Percentiles rank a stretch among this genome's conserved stretches.
phyloP scores from a whole-genome alignment of 2,797 vertebrate species.

The Phaenicophaeus curvirostris region DNA sequence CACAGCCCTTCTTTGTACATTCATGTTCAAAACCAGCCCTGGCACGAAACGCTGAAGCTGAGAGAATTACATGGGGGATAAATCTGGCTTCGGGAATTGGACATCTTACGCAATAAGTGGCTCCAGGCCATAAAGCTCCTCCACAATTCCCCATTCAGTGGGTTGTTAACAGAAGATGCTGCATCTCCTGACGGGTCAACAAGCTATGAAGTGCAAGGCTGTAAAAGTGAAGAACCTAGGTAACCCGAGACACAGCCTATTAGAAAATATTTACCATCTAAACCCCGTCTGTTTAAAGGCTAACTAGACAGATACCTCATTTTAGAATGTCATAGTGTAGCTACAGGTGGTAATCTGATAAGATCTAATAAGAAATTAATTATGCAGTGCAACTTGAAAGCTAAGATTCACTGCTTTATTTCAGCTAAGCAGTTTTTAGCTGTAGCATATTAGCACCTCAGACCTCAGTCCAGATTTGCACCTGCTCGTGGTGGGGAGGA shows the following conservation, averaged over 20 bases:
- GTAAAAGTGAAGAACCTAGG: not conserved
- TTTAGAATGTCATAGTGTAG: not conserved
- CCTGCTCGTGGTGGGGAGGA: not conserved
- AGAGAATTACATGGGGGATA: not conserved
- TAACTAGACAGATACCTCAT: not conserved
- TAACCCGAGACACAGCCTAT: not conserved
- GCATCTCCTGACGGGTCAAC: not conserved
- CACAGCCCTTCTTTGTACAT: not conserved
- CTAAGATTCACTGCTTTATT: not conserved
- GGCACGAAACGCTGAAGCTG: not conserved
- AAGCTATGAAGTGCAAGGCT: not conserved
- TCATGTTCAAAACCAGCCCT: not conserved
- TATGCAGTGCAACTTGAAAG: not conserved
- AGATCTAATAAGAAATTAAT: not conserved
- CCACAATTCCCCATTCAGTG: not conserved
- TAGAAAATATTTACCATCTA: not conserved
- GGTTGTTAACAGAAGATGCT: not conserved
- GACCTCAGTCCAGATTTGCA: not conserved
- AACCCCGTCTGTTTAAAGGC: not conserved
- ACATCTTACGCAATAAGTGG: not conserved
- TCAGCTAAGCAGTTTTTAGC: not conserved
- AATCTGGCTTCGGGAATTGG: not conserved
- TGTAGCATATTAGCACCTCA: not conserved
- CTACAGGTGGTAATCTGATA: not conserved
- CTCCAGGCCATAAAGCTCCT: not conserved